Conservation (phyloP, 92 coral and sea anemone species). For the Montipora capitata region DNA sequence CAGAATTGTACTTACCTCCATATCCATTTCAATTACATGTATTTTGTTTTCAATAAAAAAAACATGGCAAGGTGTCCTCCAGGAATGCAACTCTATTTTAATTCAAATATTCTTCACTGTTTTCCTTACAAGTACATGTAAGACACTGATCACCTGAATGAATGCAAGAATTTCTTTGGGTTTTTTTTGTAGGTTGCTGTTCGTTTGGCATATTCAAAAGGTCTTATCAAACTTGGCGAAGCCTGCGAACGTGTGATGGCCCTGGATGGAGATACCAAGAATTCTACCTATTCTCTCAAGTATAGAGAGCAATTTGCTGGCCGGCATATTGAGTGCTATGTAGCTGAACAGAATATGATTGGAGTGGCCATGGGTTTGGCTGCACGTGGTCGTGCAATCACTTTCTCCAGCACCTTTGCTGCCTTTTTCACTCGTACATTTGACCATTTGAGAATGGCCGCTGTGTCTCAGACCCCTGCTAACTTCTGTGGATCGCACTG, state of each 20-base stretch:
- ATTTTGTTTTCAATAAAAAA: no score
- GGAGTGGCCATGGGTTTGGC: constrained; percentile 99
- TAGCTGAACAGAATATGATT: constrained; percentile 97
- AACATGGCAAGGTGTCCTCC: no score
- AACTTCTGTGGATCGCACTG: constrained; percentile 98
- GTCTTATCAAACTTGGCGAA: constrained; percentile 84
- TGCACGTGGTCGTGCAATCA: constrained; percentile 94
- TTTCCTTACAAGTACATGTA: no score
- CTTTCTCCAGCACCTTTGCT: constrained; percentile 97
- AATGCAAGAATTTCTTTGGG: not conserved
- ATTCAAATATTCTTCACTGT: no score
- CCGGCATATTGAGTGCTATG: constrained; percentile 94
- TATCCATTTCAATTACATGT: no score
- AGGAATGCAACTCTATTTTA: no score
- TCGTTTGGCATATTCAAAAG: constrained; percentile 91
- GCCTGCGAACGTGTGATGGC: constrained; percentile 91
- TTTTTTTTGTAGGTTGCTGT: constrained; percentile 82
- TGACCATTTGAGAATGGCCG: constrained; percentile 98
- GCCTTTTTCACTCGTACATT: constrained; percentile 91
- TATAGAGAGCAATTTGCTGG: constrained; percentile 89
- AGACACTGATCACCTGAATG: no score
- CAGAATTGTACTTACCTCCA: not conserved
- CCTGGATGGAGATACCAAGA: constrained; percentile 96
- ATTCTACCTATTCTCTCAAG: constrained; percentile 88
- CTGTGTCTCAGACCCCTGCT: constrained; percentile 88